These are phyloP conservation scores for Dryococelus australis DNA, from an alignment of 2,888 invertebrate genomes.

Conservation along the genomic window DNA sequence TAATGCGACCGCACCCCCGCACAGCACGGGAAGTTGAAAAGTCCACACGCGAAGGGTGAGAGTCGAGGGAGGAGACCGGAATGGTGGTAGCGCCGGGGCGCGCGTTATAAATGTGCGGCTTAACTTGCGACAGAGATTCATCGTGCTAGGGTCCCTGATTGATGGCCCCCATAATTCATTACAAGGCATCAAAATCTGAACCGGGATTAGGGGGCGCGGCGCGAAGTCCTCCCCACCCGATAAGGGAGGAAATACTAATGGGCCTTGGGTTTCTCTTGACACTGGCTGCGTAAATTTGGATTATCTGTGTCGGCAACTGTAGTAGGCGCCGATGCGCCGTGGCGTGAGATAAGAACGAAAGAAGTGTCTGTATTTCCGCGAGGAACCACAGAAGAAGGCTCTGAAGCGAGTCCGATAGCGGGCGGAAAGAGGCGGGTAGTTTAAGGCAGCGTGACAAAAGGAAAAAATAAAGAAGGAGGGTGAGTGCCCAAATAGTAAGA, in stretches of 20 bases:
- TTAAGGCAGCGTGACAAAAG: not conserved
- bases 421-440: not conserved
- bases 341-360: slow-evolving; percentile 6
- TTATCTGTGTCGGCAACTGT: not conserved
- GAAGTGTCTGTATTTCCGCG: not conserved
- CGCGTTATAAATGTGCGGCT: not conserved
- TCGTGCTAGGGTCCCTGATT: not conserved
- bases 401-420: not conserved
- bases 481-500: no score
- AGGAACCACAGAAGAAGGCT: not conserved
- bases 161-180: slow-evolving; percentile 11
- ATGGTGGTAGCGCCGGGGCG: not conserved
- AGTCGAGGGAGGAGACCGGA: not conserved
- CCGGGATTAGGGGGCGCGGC: slow-evolving; percentile 2
- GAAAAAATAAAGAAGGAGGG: not conserved
- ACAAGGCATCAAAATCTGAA: slow-evolving; percentile 10
- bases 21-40: not conserved
- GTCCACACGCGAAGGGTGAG: no score
- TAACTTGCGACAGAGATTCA: slow-evolving; percentile 16
- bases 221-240: not conserved
- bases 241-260: not conserved
- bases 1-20: not conserved
- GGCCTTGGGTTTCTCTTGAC: not conserved
- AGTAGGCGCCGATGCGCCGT: not conserved
- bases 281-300: not conserved